Evolutionary conservation across 2,888 invertebrate species (phyloP), one percentile per base, ranked within the genome.

Genomic region (Lepetodrilus schrolli): DNA sequence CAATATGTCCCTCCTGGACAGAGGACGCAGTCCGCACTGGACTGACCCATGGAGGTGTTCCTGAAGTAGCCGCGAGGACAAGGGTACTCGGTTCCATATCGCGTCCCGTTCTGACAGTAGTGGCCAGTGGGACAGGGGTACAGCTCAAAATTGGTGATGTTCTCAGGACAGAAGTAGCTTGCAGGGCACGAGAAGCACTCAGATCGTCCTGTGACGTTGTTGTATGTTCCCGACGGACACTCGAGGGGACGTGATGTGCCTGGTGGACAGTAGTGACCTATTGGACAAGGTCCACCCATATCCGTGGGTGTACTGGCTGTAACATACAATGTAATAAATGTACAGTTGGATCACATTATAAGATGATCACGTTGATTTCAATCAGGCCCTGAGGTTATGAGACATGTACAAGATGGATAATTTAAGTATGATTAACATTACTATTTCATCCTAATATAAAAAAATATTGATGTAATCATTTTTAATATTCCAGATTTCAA

Each of bases 1-100:
- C 89, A 89, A 78, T 87, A 87, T 69, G 77, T 70, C 3, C 89
- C 88, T 30, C 84, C 86, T 3, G 89, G 86, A 77, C 89, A 89
- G 3, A 85, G 83, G 37, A 77, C 79, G 79, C 89, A 90, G 72
- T 89, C 89, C 7, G 26, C 72, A 10, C 78, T 70, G 7, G 75
- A 75, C 74, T 82, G 81, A 10, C 88, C 89, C 51, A 76, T 74
- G 17, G 79, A 82, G 26, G 71, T 58, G 72, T 83, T 84, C 38
- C 86, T 75, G 75, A 81, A 83, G 70, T 83, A 85, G 13, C 89
- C 89, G 23, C 77, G 78, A 0, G 89, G 89, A 76, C 89, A 89
- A 0, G 88, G 88, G 74, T 81, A 86, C 78, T 89, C 75, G 7
- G 74, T 78, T 23, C 70, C 58, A 49, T 79, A 74, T 37, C 75